phyloP scores from a whole-genome alignment of 2,797 vertebrate species.

The Hyperoplus lanceolatus region DNA sequence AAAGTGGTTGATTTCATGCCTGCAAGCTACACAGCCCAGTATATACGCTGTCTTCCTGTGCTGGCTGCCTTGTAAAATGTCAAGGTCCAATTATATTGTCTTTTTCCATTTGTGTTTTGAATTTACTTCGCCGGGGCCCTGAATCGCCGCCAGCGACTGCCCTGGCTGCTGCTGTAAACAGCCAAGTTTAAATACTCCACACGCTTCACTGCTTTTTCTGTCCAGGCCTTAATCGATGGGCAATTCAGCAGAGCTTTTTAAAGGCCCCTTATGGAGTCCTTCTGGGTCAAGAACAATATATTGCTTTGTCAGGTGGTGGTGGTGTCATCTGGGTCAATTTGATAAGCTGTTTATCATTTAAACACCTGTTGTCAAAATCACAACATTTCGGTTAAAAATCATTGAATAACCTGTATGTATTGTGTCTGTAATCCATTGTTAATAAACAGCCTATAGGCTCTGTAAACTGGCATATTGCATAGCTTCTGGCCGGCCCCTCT shows the following conservation, averaged over 20 bases:
- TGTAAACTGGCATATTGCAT: too few relatives aligned
- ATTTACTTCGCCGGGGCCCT: conserved; percentile 13
- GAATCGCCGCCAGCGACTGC: conserved; percentile 11
- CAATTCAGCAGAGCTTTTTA: conserved; percentile 39
- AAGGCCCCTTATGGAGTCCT: conserved; percentile 1
- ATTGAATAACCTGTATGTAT: too few relatives aligned
- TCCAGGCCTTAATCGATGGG: conserved; percentile 34
- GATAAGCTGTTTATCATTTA: background rate
- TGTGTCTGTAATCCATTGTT: too few relatives aligned
- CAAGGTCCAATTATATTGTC: conserved; percentile 50
- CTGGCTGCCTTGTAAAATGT: conserved; percentile 48
- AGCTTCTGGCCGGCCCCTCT: too few relatives aligned
- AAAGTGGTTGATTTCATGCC: conserved; percentile 28
- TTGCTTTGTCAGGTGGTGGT: background rate
- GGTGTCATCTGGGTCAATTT: background rate
- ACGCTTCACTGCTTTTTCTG: conserved; percentile 28
- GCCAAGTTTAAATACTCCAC: conserved; percentile 32
- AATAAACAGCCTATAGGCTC: too few relatives aligned
- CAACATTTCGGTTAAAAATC: too few relatives aligned
- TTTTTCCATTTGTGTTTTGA: conserved; percentile 45
- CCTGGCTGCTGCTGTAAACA: conserved; percentile 38
- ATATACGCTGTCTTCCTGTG: conserved; percentile 7
- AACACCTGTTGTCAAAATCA: too few relatives aligned
- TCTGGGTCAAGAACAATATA: conserved; percentile 12
- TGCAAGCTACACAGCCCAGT: conserved; percentile 19